Evolutionary conservation across 1,140 invertebrate species (phyloP), one percentile per base, ranked within the genome.

Genomic region (Drosophila sp.): DNA sequence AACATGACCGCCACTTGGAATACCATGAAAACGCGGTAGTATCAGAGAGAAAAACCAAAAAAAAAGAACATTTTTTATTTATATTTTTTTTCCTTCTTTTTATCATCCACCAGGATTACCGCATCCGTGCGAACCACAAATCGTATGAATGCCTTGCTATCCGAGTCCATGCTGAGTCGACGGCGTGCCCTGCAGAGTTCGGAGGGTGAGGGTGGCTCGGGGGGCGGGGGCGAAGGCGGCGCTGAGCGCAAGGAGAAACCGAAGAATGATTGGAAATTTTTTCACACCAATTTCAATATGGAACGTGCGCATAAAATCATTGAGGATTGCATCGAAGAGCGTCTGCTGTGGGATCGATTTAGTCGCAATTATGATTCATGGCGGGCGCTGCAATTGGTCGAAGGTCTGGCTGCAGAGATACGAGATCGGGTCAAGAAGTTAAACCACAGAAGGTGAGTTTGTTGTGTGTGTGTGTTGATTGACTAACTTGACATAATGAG

Each of bases 221-320:
- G 25, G 6, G 60, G 38, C 4, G 72, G 55, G 11, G 61, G 73
- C 33, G 44, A 60, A 11, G 72, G 60, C 1, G 72, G 60, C 1
- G 70, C 32, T 25, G 75, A 76, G 17, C 60, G 70, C 8, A 85
- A 92, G 64, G 78, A 89, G 80, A 81, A 82, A 54, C 91, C 91
- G 3, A 82, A 83, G 70, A 89, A 80, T 67, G 90, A 92, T 72
- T 89, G 86, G 83, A 72, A 90, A 72, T 92, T 89, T 61, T 92
- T 92, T 68, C 86, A 87, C 70, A 92, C 85, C 66, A 91, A 92
- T 78, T 92, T 92, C 65, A 92, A 84, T 70, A 92, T 92, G 91
- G 91, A 92, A 77, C 70, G 81, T 70, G 86, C 85, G 54, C 79
- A 80, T 25, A 92, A 92, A 76, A 72, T 92, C 30, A 91, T 92